Base-by-base conservation (phyloP, 2,113 vertebrate genomes). In the Pimephales promelas region DNA sequence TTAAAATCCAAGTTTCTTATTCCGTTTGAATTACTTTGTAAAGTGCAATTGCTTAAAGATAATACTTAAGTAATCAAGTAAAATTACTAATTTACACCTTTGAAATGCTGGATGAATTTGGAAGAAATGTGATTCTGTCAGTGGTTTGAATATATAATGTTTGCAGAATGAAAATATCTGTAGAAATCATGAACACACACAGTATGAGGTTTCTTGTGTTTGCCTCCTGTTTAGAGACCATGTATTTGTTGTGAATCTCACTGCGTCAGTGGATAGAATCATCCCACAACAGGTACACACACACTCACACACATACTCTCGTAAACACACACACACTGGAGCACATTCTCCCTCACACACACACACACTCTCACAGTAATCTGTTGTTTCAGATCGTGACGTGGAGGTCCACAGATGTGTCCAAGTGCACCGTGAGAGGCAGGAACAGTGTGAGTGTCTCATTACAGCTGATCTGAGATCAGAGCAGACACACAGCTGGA, bases 171-270 rank as follows among this genome's bases (percentile, higher is more conserved):
- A n/a, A n/a, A n/a, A 16, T 5, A 62, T 5, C 26, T 31, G 26
- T 5, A 62, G 59, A 62, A 59, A 57, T 10, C 22, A 16, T 26
- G 13, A 14, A 36, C 1, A 1, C 13, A 13, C 16, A 88, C 72
- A 84, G 74, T 57, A 16, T 81, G 45, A 82, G 31, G 20, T 24
- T 9, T 11, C 26, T 36, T 64, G 22, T 36, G 62, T 57, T 40
- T 82, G 0, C 16, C 76, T 76, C 73, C 71, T 9, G 0, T 54
- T 62, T 90, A 97, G 97, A 91, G 97, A 98, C 81, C 96, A 97
- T 16, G 94, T 98, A 83, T 98, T 95, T 13, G 95, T 96, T 16
- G 95, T 98, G 4, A 95, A 97, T 83, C 94, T 97, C 84, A 92
- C 93, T 49, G 90, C 86, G 47, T 92, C 94, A 18, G 76, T 89